Conservation (phyloP, 2,113 vertebrate species). For the Passer domesticus region DNA sequence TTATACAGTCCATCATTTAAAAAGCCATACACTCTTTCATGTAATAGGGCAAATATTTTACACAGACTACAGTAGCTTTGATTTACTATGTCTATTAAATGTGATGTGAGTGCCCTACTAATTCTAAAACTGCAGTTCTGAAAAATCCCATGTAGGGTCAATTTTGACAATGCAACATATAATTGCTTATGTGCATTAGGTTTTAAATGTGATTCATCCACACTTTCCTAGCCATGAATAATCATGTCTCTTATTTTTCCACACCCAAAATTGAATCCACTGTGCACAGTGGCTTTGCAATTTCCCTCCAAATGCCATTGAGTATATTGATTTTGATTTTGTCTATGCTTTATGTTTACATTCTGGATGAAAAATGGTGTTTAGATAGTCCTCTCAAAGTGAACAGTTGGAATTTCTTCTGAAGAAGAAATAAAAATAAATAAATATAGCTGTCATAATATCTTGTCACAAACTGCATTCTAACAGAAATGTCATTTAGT, state of each 20-base stretch:
- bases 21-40: not conserved
- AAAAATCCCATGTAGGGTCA: not conserved
- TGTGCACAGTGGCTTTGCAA: not conserved
- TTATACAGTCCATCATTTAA: not conserved
- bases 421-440: not conserved
- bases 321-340: not conserved
- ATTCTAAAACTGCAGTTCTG: not conserved
- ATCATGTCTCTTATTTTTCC: not conserved
- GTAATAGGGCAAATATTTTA: not conserved
- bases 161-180: not conserved
- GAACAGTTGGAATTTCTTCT: not conserved
- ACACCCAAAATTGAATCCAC: not conserved
- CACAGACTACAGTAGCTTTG: not conserved
- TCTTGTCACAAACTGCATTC: constrained; percentile 45
- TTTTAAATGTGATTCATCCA: not conserved
- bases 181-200: not conserved
- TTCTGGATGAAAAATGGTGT: not conserved
- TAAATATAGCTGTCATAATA: constrained; percentile 32
- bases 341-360: not conserved
- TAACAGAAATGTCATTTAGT: constrained; percentile 66
- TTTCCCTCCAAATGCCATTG: not conserved
- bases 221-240: not conserved
- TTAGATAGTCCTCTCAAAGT: not conserved
- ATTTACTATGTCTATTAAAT: not conserved
- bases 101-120: not conserved